Evolutionary conservation across 2,888 invertebrate species (phyloP).

Genomic region (Meta bourneti): DNA sequence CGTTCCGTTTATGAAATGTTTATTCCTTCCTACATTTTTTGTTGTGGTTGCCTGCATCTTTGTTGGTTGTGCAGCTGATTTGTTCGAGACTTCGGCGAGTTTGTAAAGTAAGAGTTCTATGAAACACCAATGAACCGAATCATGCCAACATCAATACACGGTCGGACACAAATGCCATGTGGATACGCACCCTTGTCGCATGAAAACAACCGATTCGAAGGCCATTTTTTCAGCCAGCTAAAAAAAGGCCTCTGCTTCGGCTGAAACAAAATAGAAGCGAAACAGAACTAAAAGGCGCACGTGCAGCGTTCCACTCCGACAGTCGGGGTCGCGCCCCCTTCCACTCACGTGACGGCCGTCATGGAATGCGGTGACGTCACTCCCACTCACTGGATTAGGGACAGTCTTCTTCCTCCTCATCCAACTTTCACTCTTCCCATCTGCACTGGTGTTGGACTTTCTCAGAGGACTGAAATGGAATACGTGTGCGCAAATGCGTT

Average conservation of each 20-base stretch:
- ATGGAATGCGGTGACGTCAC: slow-evolving; percentile 72
- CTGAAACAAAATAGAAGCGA: slow-evolving; percentile 41
- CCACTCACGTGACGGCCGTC: slow-evolving; percentile 57
- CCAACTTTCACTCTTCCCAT: slow-evolving; percentile 13
- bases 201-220: slow-evolving; percentile 28
- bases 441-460: not conserved
- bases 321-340: slow-evolving; percentile 65
- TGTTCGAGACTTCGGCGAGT: too few species aligned
- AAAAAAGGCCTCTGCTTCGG: slow-evolving; percentile 5
- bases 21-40: too few species aligned
- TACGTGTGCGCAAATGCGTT: not conserved
- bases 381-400: slow-evolving; percentile 58
- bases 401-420: slow-evolving; percentile 32
- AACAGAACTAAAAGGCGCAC: slow-evolving; percentile 61
- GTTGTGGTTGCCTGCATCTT: too few species aligned
- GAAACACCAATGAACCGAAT: too few species aligned
- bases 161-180: not conserved
- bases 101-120: too few species aligned
- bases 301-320: slow-evolving; percentile 31
- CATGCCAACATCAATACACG: too few species aligned
- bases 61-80: too few species aligned
- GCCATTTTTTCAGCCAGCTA: slow-evolving; percentile 34
- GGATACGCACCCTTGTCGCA: slow-evolving; percentile 25
- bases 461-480: not conserved
- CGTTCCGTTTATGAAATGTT: too few species aligned